Base-by-base conservation (phyloP, 2,888 invertebrate species). In the Ariolimax columbianus region DNA sequence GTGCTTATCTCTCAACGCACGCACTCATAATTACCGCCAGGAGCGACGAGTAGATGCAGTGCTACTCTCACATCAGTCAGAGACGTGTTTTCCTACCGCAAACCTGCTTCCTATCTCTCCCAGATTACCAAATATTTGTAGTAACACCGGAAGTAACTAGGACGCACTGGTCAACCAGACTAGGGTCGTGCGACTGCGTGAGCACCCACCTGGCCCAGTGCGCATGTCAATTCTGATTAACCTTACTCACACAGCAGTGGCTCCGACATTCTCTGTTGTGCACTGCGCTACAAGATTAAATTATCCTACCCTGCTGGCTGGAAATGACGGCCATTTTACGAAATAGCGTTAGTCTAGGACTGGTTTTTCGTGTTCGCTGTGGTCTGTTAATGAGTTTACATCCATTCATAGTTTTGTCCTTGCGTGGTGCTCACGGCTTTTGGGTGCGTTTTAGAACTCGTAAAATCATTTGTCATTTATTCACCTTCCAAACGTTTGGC, bases 151-250 rank as follows among this genome's bases (percentile, higher is more conserved):
- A 78, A 78, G 63, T 78, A 33, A 17, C 38, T 55, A 55, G 23
- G 26, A 63, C 51, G 23, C 33, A n/a, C 40, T 68, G 79, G 79
- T 79, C 79, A 79, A 40, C 43, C 33, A 66, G 40, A 43, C 14
- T 14, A 30, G 30, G 30, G 66, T 79, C 79, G 68, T 40, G 66
- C 47, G 66, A 79, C 72, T 38, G 38, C 72, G 36, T 11, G n/a
- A 40, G 72, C 72, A 38, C 72, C 55, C 55, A 73, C 81, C 55
- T 51, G 51, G 72, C 72, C 55, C 36, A 72, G 81, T 30, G 36
- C 70, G 36, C 81, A 36, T 73, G 81, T 81, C 81, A 81, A 38
- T 70, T 81, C 40, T 38, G 47, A 81, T 81, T 81, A 81, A 72
- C 36, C 36, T 43, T 3, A 0, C 55, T 19, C 78, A 2, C n/a